phyloP scores from a whole-genome alignment of 2,797 vertebrate species.

The Hemibagrus guttatus region DNA sequence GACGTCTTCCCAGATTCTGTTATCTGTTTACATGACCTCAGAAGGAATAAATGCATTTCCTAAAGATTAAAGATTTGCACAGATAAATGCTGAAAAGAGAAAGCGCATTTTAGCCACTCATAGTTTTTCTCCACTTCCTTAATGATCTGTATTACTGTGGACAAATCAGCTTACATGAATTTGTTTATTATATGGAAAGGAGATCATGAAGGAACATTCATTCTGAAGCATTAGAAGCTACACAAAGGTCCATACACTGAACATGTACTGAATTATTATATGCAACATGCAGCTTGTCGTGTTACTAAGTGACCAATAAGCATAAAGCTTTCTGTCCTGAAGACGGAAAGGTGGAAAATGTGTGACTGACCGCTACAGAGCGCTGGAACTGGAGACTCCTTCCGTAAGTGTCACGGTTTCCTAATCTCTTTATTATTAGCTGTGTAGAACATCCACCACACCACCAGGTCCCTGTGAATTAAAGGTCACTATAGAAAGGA shows the following conservation, averaged over 20 bases:
- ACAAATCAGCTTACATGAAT: background rate
- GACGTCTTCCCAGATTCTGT: background rate
- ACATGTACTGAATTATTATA: background rate
- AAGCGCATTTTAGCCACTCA: background rate
- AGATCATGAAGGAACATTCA: background rate
- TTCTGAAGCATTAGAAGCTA: background rate
- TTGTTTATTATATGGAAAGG: background rate
- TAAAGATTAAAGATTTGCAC: background rate
- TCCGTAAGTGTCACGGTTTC: background rate
- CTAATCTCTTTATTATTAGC: background rate
- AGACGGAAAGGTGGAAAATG: background rate
- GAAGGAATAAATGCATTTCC: background rate
- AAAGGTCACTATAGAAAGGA: background rate
- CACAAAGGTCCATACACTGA: background rate
- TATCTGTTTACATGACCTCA: background rate
- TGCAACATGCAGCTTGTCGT: background rate
- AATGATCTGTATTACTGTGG: background rate
- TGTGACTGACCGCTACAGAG: background rate
- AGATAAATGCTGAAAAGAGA: background rate
- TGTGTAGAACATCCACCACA: background rate
- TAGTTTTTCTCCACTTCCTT: background rate
- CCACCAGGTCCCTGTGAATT: background rate
- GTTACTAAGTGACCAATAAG: background rate
- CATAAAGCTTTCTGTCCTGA: background rate
- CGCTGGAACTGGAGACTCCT: background rate